These are phyloP conservation scores for Nomada fabriciana DNA, from an alignment of 2,888 invertebrate species.

Conservation along the genomic window DNA sequence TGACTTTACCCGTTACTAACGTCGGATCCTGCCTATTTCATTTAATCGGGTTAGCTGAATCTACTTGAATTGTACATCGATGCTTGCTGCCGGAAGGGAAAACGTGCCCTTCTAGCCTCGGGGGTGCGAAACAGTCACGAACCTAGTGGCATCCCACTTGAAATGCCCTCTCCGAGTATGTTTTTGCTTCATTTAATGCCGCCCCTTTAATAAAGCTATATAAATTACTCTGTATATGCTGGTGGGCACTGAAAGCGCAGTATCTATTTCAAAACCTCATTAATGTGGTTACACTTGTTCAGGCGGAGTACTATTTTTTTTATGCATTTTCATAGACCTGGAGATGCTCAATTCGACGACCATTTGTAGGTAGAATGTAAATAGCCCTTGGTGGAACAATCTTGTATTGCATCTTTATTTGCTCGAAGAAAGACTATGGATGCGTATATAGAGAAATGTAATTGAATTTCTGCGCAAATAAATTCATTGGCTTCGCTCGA, in stretches of 20 bases:
- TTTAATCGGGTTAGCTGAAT: constrained; percentile 45
- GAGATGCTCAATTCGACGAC: too few relatives aligned
- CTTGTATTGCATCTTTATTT: neutral
- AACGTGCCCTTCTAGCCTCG: neutral
- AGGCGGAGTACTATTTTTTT: too few relatives aligned
- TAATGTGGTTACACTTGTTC: too few relatives aligned
- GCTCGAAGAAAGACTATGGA: neutral
- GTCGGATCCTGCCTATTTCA: constrained; percentile 39
- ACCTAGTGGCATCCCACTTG: neutral
- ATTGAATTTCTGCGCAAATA: neutral
- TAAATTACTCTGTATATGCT: too few relatives aligned
- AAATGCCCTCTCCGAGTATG: neutral
- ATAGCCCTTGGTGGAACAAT: too few relatives aligned
- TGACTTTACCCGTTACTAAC: constrained; percentile 19
- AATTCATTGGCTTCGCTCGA: neutral
- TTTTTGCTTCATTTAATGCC: neutral
- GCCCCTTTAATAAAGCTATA: neutral
- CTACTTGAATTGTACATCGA: constrained; percentile 34
- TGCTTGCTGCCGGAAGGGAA: constrained; percentile 28
- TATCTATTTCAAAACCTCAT: too few relatives aligned
- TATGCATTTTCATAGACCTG: too few relatives aligned
- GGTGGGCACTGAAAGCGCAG: too few relatives aligned
- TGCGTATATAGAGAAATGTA: too few relatives aligned
- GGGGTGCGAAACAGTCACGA: constrained; percentile 2
- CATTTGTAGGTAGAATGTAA: too few relatives aligned